Evolutionary conservation across 2,888 invertebrate genomes (phyloP).

Genomic region (Ectemnius lituratus): DNA sequence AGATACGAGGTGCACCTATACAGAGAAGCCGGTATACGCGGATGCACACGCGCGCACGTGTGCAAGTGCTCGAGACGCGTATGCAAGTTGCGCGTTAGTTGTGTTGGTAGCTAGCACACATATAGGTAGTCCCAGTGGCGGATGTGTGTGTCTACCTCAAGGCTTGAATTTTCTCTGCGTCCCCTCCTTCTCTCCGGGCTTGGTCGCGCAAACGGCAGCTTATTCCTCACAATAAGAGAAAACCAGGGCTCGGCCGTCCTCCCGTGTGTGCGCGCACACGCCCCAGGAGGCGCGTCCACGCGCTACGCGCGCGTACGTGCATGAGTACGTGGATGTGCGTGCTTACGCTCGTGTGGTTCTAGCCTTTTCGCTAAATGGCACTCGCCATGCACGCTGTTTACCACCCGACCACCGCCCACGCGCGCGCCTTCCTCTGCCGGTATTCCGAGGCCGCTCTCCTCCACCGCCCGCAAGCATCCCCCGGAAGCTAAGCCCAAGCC

Average conservation of each 20-base stretch:
- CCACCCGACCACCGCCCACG: slow-evolving; percentile 47
- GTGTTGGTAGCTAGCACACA: not conserved
- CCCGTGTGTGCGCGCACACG: slow-evolving; percentile 20
- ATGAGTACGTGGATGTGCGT: slow-evolving; percentile 18
- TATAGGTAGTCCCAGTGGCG: not conserved
- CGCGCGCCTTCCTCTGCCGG: slow-evolving; percentile 42
- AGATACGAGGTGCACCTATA: slow-evolving; percentile 1
- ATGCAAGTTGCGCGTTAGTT: not conserved
- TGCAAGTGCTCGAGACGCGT: slow-evolving; percentile 26
- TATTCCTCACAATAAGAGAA: slow-evolving; percentile 71
- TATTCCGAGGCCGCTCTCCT: slow-evolving; percentile 23
- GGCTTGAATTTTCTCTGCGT: slow-evolving; percentile 66
- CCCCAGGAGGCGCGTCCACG: slow-evolving; percentile 8
- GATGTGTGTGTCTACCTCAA: slow-evolving; percentile 56
- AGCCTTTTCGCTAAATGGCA: slow-evolving; percentile 69
- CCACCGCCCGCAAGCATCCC: not conserved
- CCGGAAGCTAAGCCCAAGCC: too few relatives aligned
- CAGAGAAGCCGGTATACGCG: not conserved
- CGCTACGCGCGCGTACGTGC: slow-evolving; percentile 19
- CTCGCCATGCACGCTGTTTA: slow-evolving; percentile 56
- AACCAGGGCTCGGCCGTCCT: slow-evolving; percentile 49
- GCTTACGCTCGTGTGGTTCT: slow-evolving; percentile 33
- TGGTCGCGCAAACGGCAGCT: slow-evolving; percentile 58
- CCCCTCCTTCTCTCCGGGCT: slow-evolving; percentile 32
- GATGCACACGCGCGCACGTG: slow-evolving; percentile 32